Evolutionary conservation across 2,888 invertebrate species (phyloP).

Genomic region (Dascillus cervinus): DNA sequence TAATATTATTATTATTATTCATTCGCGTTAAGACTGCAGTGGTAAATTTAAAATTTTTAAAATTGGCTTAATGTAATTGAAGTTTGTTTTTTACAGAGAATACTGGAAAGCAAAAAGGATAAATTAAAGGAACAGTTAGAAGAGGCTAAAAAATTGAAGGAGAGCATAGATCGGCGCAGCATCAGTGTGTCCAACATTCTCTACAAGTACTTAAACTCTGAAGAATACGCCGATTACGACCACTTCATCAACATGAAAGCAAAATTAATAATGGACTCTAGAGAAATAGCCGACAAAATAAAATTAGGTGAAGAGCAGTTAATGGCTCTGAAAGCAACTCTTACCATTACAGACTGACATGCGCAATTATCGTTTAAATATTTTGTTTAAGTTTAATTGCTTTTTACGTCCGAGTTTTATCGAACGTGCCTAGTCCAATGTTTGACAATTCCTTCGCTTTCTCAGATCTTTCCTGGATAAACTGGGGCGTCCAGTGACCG

Average conservation of each 20-base stretch:
- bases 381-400: conserved; percentile 9
- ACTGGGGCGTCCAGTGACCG: conserved; percentile 10
- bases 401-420: conserved; percentile 35
- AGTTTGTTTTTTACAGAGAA: conserved; percentile 46
- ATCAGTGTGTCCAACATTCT: conserved; percentile 62
- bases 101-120: conserved; percentile 65
- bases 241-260: conserved; percentile 84
- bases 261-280: conserved; percentile 71
- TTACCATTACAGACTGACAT: conserved; percentile 36
- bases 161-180: conserved; percentile 72
- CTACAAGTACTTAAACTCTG: conserved; percentile 61
- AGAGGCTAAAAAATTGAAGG: conserved; percentile 74
- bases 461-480: conserved; percentile 12
- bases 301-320: conserved; percentile 75
- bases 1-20: no score
- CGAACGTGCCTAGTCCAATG: conserved; percentile 38
- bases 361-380: conserved; percentile 13
- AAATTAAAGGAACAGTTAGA: conserved; percentile 70
- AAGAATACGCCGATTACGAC: conserved; percentile 72
- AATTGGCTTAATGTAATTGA: no score
- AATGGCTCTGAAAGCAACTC: conserved; percentile 58
- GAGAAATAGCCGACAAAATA: conserved; percentile 77
- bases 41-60: no score
- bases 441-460: conserved; percentile 27
- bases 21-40: no score